A percentile compares a stretch with the other conserved stretches of the same genome.
Evolutionary conservation across 2,888 invertebrate genomes (phyloP).

Genomic region (Eupithecia centaureata): DNA sequence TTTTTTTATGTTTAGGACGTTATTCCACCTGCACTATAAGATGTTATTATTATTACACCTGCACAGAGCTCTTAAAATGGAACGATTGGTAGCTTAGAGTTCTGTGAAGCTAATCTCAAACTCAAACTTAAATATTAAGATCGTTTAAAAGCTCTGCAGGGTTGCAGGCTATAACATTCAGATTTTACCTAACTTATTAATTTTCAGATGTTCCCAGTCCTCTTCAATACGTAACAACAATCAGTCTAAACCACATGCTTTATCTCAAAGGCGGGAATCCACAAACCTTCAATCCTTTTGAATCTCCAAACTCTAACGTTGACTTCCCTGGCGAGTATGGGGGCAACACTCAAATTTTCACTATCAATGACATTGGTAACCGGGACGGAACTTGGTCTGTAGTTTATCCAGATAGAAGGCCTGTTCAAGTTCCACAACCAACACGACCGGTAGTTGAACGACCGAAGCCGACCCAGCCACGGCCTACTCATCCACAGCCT

Average conservation of each 20-base stretch:
- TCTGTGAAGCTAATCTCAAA: too few species aligned
- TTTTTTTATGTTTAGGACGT: too few species aligned
- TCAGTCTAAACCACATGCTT: constrained; percentile 80
- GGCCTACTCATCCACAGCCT: constrained; percentile 17
- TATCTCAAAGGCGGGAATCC: constrained; percentile 53
- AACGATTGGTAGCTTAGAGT: too few species aligned
- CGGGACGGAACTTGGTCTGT: constrained; percentile 43
- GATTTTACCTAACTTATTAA: neutral
- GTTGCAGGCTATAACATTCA: too few species aligned
- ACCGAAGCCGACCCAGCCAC: constrained; percentile 20
- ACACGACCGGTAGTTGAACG: constrained; percentile 3
- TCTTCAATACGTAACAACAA: constrained; percentile 70
- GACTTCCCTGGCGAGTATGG: constrained; percentile 43
- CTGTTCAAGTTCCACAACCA: constrained; percentile 15
- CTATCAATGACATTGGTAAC: constrained; percentile 50
- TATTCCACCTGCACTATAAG: too few species aligned
- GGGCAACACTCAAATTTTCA: constrained; percentile 50
- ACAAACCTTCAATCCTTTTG: constrained; percentile 39
- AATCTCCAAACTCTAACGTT: constrained; percentile 37
- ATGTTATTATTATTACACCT: too few species aligned
- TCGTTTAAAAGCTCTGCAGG: too few species aligned
- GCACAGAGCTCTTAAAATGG: too few species aligned
- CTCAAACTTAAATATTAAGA: too few species aligned
- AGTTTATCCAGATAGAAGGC: constrained; percentile 9
- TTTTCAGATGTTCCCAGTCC: constrained; percentile 59